Percentiles rank a stretch among this genome's conserved stretches.
Conservation (phyloP, 2,113 vertebrate genomes). For the Datnioides undecimradiatus region DNA sequence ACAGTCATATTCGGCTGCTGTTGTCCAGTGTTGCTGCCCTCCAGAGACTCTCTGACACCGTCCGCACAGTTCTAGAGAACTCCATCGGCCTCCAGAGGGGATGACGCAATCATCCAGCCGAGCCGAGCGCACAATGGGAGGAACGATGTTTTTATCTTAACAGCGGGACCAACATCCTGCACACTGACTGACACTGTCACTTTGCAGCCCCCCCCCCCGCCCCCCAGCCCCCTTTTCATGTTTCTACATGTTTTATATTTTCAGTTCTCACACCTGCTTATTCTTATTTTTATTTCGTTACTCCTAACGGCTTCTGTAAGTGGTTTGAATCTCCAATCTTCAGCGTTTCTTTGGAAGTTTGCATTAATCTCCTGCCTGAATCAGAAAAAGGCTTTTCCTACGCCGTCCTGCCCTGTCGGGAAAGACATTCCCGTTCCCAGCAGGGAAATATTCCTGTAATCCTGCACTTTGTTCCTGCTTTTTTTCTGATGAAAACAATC, state of each 20-base stretch:
- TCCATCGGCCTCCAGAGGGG: not conserved
- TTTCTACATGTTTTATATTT: no score
- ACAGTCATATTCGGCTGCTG: not conserved
- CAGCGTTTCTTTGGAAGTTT: not conserved
- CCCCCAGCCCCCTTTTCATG: no score
- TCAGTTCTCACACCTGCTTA: no score
- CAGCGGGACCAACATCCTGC: no score
- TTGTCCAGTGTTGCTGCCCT: not conserved
- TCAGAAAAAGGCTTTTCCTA: no score
- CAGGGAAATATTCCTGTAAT: not conserved
- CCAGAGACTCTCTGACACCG: not conserved
- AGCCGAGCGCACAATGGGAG: not conserved
- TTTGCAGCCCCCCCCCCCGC: no score
- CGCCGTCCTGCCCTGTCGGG: no score
- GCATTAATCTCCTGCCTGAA: rapidly evolving
- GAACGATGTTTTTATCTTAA: no score
- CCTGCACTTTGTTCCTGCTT: not conserved
- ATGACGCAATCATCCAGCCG: not conserved
- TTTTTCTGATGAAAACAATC: not conserved
- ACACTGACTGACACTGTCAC: no score
- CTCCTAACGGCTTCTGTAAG: no score
- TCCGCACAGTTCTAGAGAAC: not conserved
- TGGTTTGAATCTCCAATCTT: no score
- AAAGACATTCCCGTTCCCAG: not conserved
- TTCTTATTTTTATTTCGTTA: no score